These are phyloP conservation scores for Elephantulus edwardii DNA, from an alignment of 2,113 vertebrate genomes.

Conservation along the genomic window DNA sequence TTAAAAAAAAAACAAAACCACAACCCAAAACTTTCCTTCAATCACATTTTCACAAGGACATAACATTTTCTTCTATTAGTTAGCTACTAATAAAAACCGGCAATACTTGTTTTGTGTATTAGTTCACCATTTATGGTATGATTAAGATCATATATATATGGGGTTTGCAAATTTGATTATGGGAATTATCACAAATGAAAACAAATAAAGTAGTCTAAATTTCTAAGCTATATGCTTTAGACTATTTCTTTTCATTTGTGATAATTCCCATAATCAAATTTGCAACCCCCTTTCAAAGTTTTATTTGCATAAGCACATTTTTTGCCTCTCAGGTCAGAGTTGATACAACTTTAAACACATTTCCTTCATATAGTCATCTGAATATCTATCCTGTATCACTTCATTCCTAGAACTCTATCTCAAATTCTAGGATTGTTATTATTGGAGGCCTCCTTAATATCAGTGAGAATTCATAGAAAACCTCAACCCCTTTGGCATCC, in stretches of 20 bases:
- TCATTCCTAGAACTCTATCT: not conserved
- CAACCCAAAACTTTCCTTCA: not conserved
- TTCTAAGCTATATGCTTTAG: not conserved
- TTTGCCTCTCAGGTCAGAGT: not conserved
- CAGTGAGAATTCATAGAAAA: not conserved
- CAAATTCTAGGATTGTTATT: not conserved
- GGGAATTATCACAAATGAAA: no score
- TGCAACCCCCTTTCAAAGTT: not conserved
- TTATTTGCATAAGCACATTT: slow-evolving; percentile 4
- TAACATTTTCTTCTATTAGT: not conserved
- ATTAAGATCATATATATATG: not conserved
- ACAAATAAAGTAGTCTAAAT: no score
- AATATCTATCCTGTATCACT: not conserved
- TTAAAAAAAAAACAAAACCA: not conserved
- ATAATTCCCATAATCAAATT: not conserved
- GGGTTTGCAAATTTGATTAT: no score
- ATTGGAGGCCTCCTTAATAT: not conserved
- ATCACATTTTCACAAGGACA: not conserved
- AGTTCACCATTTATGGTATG: not conserved
- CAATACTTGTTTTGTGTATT: not conserved
- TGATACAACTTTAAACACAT: not conserved
- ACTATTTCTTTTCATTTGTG: slow-evolving; percentile 9
- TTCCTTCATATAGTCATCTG: not conserved
- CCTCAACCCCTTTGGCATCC: not conserved
- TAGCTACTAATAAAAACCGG: not conserved